Conservation (phyloP, 1,140 invertebrate genomes). For the Muscidifurax raptorellus region DNA sequence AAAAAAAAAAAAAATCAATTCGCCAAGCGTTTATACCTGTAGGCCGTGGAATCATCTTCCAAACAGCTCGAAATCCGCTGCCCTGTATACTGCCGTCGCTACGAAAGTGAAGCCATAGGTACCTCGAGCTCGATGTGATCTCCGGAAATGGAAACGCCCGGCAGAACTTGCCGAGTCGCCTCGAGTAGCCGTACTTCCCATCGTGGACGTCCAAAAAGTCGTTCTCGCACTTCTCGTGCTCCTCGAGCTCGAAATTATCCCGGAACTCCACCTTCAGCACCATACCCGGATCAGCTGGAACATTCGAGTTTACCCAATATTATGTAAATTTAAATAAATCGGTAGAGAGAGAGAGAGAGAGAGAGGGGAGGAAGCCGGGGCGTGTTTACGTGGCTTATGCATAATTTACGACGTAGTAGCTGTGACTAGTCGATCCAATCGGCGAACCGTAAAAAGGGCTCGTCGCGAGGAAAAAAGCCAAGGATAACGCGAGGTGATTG, state of each 20-base stretch:
- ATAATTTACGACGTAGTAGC: neutral
- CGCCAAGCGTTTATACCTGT: conserved; percentile 55
- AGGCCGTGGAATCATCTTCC: conserved; percentile 79
- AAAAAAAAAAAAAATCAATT: no score
- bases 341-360: no score
- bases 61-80: conserved; percentile 88
- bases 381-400: neutral
- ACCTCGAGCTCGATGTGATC: conserved; percentile 84
- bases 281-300: conserved; percentile 85
- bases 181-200: conserved; percentile 90
- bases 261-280: conserved; percentile 88
- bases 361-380: no score
- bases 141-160: conserved; percentile 86
- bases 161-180: conserved; percentile 82
- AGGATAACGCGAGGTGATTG: neutral
- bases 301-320: conserved; percentile 39
- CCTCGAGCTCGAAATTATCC: conserved; percentile 87
- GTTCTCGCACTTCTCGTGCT: conserved; percentile 84
- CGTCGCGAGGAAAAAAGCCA: neutral
- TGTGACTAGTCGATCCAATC: neutral
- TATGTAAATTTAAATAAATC: no score
- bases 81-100: conserved; percentile 91
- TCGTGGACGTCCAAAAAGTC: conserved; percentile 91
- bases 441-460: neutral
- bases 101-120: conserved; percentile 89